Evolutionary conservation across 2,888 invertebrate species (phyloP).

Genomic region (Neoitamus cyanurus): DNA sequence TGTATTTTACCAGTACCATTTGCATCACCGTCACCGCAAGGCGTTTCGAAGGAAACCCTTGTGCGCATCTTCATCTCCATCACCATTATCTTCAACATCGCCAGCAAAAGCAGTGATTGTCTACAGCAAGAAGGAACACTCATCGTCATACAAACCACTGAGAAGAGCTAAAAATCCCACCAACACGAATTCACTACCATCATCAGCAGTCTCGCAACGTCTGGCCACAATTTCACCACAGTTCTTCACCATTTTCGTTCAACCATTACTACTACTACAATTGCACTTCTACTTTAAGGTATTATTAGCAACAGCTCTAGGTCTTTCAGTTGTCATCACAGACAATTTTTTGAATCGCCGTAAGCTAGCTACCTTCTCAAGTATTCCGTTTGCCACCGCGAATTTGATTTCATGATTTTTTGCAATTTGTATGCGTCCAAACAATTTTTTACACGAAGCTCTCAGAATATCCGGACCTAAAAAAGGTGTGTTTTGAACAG

Average conservation of each 20-base stretch:
- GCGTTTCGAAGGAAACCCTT: slow-evolving; percentile 65
- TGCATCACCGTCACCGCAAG: slow-evolving; percentile 65
- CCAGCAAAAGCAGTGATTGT: not conserved
- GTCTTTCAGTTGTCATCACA: slow-evolving; percentile 35
- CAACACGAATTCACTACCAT: not conserved
- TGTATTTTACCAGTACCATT: slow-evolving; percentile 51
- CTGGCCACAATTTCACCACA: slow-evolving; percentile 31
- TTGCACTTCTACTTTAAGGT: slow-evolving; percentile 50
- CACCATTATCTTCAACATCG: not conserved
- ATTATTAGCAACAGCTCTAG: slow-evolving; percentile 49
- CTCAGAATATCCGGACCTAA: not conserved
- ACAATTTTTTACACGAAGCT: not conserved
- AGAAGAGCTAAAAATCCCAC: slow-evolving; percentile 27
- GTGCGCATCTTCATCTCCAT: not conserved
- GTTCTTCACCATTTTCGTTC: slow-evolving; percentile 26
- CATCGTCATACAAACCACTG: not conserved
- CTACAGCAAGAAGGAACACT: not conserved
- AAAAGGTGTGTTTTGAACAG: not conserved
- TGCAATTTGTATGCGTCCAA: slow-evolving; percentile 7
- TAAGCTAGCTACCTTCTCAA: slow-evolving; percentile 48
- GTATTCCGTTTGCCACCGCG: not conserved
- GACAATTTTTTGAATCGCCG: slow-evolving; percentile 42
- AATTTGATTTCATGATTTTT: slow-evolving; percentile 33
- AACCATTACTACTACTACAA: slow-evolving; percentile 45
- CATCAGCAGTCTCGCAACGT: slow-evolving; percentile 2